These are phyloP conservation scores for Triplophysa tibetana DNA, from an alignment of 2,113 vertebrate species.

Conservation along the genomic window DNA sequence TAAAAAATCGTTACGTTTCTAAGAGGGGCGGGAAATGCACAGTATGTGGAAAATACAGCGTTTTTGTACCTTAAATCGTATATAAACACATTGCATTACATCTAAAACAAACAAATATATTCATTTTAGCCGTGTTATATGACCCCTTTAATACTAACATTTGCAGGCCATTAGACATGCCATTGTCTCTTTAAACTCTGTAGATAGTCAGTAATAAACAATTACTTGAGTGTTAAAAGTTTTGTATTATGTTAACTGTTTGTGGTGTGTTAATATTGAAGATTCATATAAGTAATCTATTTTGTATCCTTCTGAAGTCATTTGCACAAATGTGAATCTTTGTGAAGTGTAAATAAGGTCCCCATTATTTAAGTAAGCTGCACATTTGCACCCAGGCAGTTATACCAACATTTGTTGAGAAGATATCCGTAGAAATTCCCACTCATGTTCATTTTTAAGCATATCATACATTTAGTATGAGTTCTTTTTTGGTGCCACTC, in stretches of 20 bases:
- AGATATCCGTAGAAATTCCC: no score
- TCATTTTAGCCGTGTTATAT: no score
- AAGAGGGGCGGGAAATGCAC: no score
- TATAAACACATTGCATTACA: no score
- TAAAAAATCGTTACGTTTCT: no score
- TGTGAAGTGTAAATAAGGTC: not conserved
- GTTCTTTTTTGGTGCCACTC: constrained; percentile 13
- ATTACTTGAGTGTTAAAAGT: constrained; percentile 1
- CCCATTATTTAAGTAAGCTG: not conserved
- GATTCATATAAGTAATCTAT: not conserved
- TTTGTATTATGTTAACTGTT: constrained; percentile 4
- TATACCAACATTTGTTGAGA: not conserved
- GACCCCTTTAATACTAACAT: not conserved
- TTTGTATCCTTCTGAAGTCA: not conserved
- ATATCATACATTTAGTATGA: not conserved
- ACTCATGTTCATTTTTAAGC: not conserved
- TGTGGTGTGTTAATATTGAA: not conserved
- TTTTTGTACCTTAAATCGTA: no score
- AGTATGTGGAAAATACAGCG: no score
- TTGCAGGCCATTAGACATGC: not conserved
- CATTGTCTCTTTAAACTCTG: not conserved
- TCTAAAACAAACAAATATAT: no score
- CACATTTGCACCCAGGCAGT: not conserved
- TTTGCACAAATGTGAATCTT: not conserved
- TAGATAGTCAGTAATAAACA: not conserved